Evolutionary conservation across 2,797 vertebrate genomes (phyloP).

Genomic region (Macropodus opercularis): DNA sequence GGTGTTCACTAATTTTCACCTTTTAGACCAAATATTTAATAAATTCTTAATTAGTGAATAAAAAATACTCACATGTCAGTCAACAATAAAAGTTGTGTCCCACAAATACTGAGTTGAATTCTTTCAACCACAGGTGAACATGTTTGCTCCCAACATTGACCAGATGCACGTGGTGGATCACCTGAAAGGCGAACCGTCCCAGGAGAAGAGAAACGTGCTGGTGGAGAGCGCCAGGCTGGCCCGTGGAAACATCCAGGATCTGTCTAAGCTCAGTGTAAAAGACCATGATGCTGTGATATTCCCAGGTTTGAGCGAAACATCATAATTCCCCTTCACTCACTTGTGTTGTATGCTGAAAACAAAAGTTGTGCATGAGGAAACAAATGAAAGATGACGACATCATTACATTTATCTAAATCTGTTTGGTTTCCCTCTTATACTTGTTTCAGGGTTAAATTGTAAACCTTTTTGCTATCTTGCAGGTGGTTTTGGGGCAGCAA

Average conservation of each 20-base stretch:
- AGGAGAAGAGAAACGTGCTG: constrained; percentile 85
- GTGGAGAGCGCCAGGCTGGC: constrained; percentile 86
- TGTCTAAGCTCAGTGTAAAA: constrained; percentile 78
- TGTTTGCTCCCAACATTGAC: constrained; percentile 86
- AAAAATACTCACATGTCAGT: no score
- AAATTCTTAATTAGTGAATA: no score
- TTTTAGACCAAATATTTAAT: no score
- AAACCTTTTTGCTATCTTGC: not conserved
- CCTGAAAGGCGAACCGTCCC: constrained; percentile 79
- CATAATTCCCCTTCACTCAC: not conserved
- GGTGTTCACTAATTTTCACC: no score
- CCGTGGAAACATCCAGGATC: constrained; percentile 80
- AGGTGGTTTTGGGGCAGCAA: constrained; percentile 87
- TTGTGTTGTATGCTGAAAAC: no score
- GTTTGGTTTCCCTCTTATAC: no score
- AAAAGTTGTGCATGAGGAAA: no score
- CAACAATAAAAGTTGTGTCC: no score
- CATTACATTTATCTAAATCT: no score
- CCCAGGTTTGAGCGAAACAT: constrained; percentile 71
- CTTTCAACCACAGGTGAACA: constrained; percentile 78
- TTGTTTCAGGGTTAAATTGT: not conserved
- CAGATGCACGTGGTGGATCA: constrained; percentile 89
- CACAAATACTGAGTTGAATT: not conserved
- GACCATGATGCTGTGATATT: constrained; percentile 84
- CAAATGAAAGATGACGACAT: no score